Evolutionary conservation across 2,113 vertebrate genomes (phyloP).

Genomic region (Cyprinodon tularosa): DNA sequence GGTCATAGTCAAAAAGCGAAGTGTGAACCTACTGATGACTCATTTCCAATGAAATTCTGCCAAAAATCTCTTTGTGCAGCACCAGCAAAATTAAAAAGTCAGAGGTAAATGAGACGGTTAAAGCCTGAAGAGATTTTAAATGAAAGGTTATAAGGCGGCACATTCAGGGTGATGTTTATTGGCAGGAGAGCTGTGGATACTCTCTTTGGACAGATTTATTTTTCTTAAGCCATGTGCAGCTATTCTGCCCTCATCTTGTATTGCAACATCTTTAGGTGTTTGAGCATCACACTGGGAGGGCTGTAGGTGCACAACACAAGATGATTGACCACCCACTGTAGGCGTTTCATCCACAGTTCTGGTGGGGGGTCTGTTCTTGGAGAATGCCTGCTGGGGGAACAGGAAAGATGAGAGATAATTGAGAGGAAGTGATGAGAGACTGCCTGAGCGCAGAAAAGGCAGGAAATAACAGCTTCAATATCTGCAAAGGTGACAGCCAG

Average conservation of each 20-base stretch:
- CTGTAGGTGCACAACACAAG: conserved; percentile 60
- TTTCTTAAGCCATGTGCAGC: conserved; percentile 32
- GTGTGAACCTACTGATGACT: conserved; percentile 22
- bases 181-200: conserved; percentile 40
- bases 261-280: conserved; percentile 17
- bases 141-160: conserved; percentile 18
- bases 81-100: conserved; percentile 7
- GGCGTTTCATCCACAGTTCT: conserved; percentile 59
- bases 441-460: conserved; percentile 5
- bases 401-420: conserved; percentile 40
- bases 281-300: conserved; percentile 15
- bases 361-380: conserved; percentile 28
- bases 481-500: background rate
- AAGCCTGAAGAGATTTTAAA: conserved; percentile 10
- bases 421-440: conserved; percentile 15
- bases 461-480: background rate
- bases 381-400: conserved; percentile 26
- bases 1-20: conserved; percentile 7
- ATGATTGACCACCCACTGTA: conserved; percentile 58
- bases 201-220: conserved; percentile 38
- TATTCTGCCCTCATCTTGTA: conserved; percentile 23
- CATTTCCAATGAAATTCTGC: conserved; percentile 13
- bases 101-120: background rate
- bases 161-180: conserved; percentile 21
- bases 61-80: conserved; percentile 18